Evolutionary conservation across 2,113 vertebrate genomes (phyloP).

Genomic region (Festucalex cinctus): DNA sequence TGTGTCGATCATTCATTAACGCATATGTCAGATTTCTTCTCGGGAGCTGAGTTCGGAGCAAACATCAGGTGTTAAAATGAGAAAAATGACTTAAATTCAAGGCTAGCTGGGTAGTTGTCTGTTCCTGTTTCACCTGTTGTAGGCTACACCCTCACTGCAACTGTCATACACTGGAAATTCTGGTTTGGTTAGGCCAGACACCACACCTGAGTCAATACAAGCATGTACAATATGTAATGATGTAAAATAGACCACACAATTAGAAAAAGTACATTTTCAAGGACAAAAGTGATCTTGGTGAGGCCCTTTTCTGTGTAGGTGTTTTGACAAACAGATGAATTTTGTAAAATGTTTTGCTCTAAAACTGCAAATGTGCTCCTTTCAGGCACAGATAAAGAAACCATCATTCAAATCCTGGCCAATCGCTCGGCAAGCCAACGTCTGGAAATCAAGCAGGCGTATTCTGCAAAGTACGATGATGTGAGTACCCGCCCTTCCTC

Average conservation of each 20-base stretch:
- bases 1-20: background rate
- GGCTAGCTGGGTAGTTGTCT: background rate
- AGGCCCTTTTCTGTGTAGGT: too few species aligned
- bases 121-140: background rate
- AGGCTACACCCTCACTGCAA: too few species aligned
- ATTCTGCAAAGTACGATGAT: constrained; percentile 78
- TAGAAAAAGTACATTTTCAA: too few species aligned
- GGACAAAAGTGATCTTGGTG: too few species aligned
- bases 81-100: background rate
- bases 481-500: constrained; percentile 44
- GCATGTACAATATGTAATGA: too few species aligned
- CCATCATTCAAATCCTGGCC: constrained; percentile 72
- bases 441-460: constrained; percentile 73
- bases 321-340: background rate
- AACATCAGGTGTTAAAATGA: background rate
- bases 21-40: too few species aligned
- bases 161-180: background rate
- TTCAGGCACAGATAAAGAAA: constrained; percentile 75
- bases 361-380: background rate
- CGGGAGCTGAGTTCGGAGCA: background rate
- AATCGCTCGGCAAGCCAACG: constrained; percentile 72
- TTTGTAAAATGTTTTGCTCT: background rate
- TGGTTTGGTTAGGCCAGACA: background rate
- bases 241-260: too few species aligned
- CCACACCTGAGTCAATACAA: background rate